Percentiles rank a stretch among this genome's conserved stretches.
Conservation (phyloP, 2,888 invertebrate genomes). For the Camponotus fellah region DNA sequence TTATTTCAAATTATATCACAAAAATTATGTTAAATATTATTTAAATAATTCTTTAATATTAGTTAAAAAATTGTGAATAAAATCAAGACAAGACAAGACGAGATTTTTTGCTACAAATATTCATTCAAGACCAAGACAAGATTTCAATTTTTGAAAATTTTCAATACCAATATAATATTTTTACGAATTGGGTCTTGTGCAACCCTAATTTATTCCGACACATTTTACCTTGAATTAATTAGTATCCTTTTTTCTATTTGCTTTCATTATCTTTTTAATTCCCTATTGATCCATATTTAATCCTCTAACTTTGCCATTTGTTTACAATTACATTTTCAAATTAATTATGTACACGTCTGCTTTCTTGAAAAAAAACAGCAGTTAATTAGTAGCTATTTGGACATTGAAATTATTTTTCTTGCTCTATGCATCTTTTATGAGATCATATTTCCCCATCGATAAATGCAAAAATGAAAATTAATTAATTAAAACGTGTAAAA, state of each 20-base stretch:
- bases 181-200: no score
- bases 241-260: background rate
- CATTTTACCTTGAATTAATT: background rate
- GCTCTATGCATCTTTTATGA: background rate
- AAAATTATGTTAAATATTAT: no score
- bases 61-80: no score
- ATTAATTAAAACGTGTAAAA: constrained; percentile 3
- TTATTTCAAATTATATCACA: no score
- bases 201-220: background rate
- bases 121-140: no score
- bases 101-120: no score
- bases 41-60: no score
- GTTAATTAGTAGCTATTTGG: background rate
- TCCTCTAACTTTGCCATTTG: background rate
- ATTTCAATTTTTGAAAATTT: no score
- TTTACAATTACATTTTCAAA: background rate
- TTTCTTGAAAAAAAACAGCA: background rate
- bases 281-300: background rate
- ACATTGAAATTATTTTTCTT: background rate
- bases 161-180: no score
- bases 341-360: background rate
- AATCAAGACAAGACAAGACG: no score
- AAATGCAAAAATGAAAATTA: background rate
- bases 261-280: background rate
- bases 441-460: constrained; percentile 1